Evolutionary conservation across 1,140 invertebrate species (phyloP), one percentile per base, ranked within the genome.

Genomic region (Planococcus citri): DNA sequence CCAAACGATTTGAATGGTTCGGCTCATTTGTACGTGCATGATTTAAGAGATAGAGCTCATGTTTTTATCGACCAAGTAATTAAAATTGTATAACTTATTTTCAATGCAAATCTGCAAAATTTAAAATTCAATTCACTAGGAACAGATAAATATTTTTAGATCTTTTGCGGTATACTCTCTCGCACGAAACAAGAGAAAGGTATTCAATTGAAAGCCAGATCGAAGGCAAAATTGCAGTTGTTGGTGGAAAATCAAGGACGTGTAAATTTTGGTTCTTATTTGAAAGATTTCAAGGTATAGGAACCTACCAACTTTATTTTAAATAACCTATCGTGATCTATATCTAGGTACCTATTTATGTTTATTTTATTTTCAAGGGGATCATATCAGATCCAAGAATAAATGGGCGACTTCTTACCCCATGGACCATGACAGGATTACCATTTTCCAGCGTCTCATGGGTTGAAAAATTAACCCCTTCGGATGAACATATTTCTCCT

Each of bases 201-300:
- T 10, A 73, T 68, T 58, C 41, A 57, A 8, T 38, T 70, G 17
- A 27, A 70, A 14, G 29, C 51, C 12, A 10, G n/a, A 20, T 21
- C 72, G 61, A 84, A 82, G 6, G 80, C 82, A 27, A 78, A 76
- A 0, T 74, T 94, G 9, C 83, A 84, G 64, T 79, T 94, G 29
- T 76, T 94, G 0, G 89, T 94, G 0, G 91, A 94, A 79, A 92
- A 90, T 77, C 87, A 90, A 79, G 91, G 91, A 58, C 81, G 90
- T 51, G 81, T 91, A n/a, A 90, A 88, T 74, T 92, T 81, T 77
- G 88, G 88, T 58, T 75, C 75, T 38, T 73, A 77, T 9, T 78
- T 89, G 17, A 84, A 86, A 72, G 88, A 92, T 74, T 83, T 80
- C 20, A 92, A 92, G 82, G 89, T n/a, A n/a, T 74, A 71, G n/a